Evolutionary conservation across 2,888 invertebrate species (phyloP), one percentile per base, ranked within the genome.

Genomic region (Polylopha cassiicola): DNA sequence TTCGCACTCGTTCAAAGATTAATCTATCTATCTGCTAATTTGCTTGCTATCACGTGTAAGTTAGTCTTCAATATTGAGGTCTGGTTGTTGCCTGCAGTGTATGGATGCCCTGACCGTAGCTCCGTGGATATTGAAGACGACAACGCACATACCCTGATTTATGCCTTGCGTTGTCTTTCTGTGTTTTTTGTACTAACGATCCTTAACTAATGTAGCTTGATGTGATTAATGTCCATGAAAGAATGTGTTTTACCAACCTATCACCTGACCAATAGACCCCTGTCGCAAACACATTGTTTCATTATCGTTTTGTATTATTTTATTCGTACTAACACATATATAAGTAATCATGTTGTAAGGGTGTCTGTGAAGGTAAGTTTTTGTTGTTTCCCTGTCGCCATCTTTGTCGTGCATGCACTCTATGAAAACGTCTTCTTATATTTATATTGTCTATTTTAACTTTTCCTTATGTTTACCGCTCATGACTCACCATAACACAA

Each of bases 31-130:
- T 81, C 68, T 67, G 84, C 84, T 84, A 82, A 61, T 73, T 33
- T 76, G 85, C 85, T 85, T 85, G 84, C 82, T 80, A 77, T 73
- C 78, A 79, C 79, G 74, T 81, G 73, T 76, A 65, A 46, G 55
- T 61, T 80, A 71, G 77, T 76, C 74, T 76, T 80, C 76, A 67
- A 70, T 79, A 68, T 73, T 73, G 69, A 70, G 70, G 76, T 74
- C 72, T 75, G 78, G 67, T 81, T 79, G 82, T 82, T 80, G 82
- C 82, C 79, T 77, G 81, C 69, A 59, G 67, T 73, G 64, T 64
- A 71, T 67, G 66, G 65, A 65, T 67, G 74, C 65, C 65, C 62
- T 55, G 57, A 60, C 57, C 50, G 58, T 69, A 65, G 59, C 50
- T 63, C 56, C 62, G 53, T 72, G 74, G 71, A 71, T 77, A 73